These are phyloP conservation scores for Patiria pectinifera DNA, from an alignment of 53 echinoderm and acorn worm genomes.

Conservation along the genomic window DNA sequence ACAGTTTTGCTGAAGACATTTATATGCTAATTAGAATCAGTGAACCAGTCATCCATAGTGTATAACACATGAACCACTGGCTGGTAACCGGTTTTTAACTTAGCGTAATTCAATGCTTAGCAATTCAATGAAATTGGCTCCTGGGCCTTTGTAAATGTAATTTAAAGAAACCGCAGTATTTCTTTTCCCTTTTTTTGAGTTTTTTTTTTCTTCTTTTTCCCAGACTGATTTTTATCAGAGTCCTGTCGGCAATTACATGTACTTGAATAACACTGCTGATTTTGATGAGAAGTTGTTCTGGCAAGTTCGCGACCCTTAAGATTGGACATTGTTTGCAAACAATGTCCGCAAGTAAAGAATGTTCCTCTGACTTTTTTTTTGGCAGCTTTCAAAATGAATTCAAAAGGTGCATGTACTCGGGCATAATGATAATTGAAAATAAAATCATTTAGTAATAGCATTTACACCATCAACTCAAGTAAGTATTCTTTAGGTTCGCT, in stretches of 20 bases:
- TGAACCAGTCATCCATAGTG: too few relatives aligned
- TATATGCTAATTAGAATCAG: too few relatives aligned
- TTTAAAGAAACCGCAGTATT: not conserved
- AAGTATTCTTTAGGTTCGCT: too few relatives aligned
- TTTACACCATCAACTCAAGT: too few relatives aligned
- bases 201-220: not conserved
- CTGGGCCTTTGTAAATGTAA: constrained; percentile 13
- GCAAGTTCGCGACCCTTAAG: constrained; percentile 54
- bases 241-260: constrained; percentile 50
- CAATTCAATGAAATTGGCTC: not conserved
- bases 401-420: not conserved
- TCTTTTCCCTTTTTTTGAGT: not conserved
- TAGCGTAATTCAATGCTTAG: too few relatives aligned
- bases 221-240: constrained; percentile 28
- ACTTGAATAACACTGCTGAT: constrained; percentile 35
- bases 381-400: not conserved
- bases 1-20: too few relatives aligned
- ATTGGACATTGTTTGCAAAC: not conserved
- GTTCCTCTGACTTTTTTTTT: constrained; percentile 27
- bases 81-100: too few relatives aligned
- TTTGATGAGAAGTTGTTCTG: constrained; percentile 51
- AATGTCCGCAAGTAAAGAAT: not conserved
- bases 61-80: too few relatives aligned
- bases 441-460: too few relatives aligned
- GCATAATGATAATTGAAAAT: not conserved